Evolutionary conservation across 2,113 vertebrate species (phyloP), one percentile per base, ranked within the genome.

Genomic region (Cranoglanis bouderius): DNA sequence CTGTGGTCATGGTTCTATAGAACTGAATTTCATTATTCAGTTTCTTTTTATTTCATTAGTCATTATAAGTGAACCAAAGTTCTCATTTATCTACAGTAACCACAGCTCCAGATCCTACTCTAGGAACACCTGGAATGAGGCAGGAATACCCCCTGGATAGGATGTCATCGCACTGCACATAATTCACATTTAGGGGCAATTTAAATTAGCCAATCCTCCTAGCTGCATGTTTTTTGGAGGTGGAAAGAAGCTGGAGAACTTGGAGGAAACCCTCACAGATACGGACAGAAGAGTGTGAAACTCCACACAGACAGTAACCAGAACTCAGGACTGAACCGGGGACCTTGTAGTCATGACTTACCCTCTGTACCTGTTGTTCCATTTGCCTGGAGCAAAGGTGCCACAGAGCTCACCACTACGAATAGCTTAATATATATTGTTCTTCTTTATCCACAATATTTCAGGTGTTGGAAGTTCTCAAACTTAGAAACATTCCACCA

Each of bases 1-100:
- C 29, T 80, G 29, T 51, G 29, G 6, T 7, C 16, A 18, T 86
- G 85, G 14, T 70, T 70, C 16, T 29, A 18, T 8, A 8, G 0
- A 46, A 21, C 29, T 32, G 26, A 21, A 59, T 46, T 86, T 74
- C 7, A 78, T 86, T 82, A 82, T 49, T n/a, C n/a, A n/a, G n/a
- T n/a, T n/a, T n/a, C n/a, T n/a, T n/a, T n/a, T n/a, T n/a, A n/a
- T n/a, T n/a, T n/a, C n/a, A n/a, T n/a, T n/a, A n/a, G n/a, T n/a
- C n/a, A 77, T 86, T 80, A 80, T 59, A 51, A 57, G 67, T 40
- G 55, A 78, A 49, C 53, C 38, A 55, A 55, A 38, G 65, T 38
- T 49, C 43, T 49, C 10, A 29, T 46, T 46, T 49, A 26, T 51
- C 51, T 61, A 59, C 35, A 82, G 38, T 7, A 82, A 21, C 1